Evolutionary conservation across 2,113 vertebrate genomes (phyloP).

Genomic region (Butorides virescens): DNA sequence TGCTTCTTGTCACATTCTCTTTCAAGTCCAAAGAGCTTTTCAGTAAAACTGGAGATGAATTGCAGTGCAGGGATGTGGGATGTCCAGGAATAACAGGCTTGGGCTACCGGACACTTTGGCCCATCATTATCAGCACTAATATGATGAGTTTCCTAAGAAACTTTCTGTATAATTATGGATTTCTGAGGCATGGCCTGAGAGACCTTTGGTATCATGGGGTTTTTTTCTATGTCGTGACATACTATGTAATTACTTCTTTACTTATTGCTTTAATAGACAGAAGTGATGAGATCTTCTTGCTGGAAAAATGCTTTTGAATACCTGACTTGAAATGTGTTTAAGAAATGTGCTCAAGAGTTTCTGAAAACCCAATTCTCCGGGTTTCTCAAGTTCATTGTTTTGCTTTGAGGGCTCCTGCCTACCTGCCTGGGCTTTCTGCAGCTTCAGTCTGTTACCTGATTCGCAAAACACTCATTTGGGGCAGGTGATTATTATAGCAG

Average conservation of each 20-base stretch:
- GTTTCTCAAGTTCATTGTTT: background rate
- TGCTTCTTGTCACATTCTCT: constrained; percentile 33
- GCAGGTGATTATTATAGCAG: background rate
- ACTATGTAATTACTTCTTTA: background rate
- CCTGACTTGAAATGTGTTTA: background rate
- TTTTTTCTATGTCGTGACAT: background rate
- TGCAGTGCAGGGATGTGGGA: constrained; percentile 68
- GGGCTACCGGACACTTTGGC: constrained; percentile 72
- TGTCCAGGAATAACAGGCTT: constrained; percentile 77
- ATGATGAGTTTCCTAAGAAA: constrained; percentile 74
- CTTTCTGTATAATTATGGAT: constrained; percentile 75
- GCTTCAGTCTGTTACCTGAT: background rate
- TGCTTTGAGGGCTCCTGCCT: background rate
- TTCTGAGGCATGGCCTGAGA: constrained; percentile 67
- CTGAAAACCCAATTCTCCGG: background rate
- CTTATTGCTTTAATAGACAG: background rate
- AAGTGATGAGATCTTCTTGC: background rate
- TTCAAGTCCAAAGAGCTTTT: constrained; percentile 77
- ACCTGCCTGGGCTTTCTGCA: background rate
- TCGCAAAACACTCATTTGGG: background rate
- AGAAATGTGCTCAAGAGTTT: background rate
- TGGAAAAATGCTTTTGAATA: background rate
- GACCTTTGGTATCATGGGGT: accelerated
- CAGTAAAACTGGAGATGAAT: constrained; percentile 69
- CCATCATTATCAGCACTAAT: constrained; percentile 65